Evolutionary conservation across 2,113 vertebrate genomes (phyloP).

Genomic region (Amphilophus citrinellus): DNA sequence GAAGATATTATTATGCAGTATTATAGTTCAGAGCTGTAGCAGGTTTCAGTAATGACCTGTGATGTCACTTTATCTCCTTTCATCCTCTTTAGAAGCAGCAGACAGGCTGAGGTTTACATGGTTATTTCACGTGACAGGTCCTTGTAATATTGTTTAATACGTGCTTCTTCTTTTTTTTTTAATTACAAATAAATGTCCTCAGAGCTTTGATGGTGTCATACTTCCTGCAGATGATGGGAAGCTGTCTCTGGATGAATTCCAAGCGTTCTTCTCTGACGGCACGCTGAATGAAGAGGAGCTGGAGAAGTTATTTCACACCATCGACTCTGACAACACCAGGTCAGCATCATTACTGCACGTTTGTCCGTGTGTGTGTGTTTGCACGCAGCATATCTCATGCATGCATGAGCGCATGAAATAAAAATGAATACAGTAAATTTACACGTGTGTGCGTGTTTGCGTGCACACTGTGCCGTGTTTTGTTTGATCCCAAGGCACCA

Average conservation of each 20-base stretch:
- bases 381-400: neutral
- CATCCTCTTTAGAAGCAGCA: neutral
- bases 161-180: neutral
- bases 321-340: conserved; percentile 98
- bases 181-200: neutral
- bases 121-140: neutral
- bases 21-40: neutral
- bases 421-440: conserved; percentile 2
- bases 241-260: conserved; percentile 97
- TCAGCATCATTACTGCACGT: conserved; percentile 62
- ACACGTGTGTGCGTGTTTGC: neutral
- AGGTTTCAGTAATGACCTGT: neutral
- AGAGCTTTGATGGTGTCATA: neutral
- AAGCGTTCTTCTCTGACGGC: conserved; percentile 97
- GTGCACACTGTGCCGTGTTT: conserved; percentile 6
- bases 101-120: neutral
- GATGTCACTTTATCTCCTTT: neutral
- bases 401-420: conserved; percentile 16
- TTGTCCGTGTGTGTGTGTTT: neutral
- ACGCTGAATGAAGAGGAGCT: conserved; percentile 94
- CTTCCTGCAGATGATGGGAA: conserved; percentile 91
- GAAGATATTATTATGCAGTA: neutral
- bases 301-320: conserved; percentile 95
- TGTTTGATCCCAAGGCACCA: conserved; percentile 23
- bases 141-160: neutral